Conservation (phyloP, 2,797 vertebrate species). For the Mareca penelope region DNA sequence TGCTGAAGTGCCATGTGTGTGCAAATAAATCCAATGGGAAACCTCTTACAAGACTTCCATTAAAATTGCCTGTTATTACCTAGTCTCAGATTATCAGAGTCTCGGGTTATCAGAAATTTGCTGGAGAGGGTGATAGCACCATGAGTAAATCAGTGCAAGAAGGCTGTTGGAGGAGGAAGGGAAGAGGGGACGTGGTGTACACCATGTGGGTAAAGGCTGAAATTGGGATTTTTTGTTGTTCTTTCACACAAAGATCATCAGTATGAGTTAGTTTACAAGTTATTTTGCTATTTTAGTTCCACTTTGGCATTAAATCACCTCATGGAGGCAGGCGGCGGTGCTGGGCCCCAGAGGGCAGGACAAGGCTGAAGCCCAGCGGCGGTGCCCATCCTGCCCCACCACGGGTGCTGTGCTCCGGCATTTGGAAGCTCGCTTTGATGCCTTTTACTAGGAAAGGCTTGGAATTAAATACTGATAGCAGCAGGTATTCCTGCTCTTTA, state of each 20-base stretch:
- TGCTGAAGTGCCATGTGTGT: not conserved
- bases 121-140: not conserved
- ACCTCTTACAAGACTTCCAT: not conserved
- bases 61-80: not conserved
- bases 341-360: not conserved
- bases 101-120: not conserved
- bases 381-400: not conserved
- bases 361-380: rapidly evolving
- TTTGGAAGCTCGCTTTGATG: not conserved
- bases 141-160: not conserved
- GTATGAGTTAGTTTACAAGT: not conserved
- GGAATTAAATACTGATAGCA: not conserved
- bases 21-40: not conserved
- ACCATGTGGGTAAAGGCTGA: not conserved
- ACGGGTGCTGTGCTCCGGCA: rapidly evolving
- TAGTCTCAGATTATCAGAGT: too few species aligned
- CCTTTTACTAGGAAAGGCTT: not conserved
- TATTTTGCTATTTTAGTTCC: not conserved
- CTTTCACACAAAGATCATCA: not conserved
- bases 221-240: not conserved
- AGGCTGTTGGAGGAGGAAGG: not conserved
- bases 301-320: not conserved
- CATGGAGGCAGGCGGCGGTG: too few species aligned
- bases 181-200: too few species aligned
- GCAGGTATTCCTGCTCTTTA: not conserved